Conservation (phyloP, 2,888 invertebrate genomes). For the Adelphocoris suturalis region DNA sequence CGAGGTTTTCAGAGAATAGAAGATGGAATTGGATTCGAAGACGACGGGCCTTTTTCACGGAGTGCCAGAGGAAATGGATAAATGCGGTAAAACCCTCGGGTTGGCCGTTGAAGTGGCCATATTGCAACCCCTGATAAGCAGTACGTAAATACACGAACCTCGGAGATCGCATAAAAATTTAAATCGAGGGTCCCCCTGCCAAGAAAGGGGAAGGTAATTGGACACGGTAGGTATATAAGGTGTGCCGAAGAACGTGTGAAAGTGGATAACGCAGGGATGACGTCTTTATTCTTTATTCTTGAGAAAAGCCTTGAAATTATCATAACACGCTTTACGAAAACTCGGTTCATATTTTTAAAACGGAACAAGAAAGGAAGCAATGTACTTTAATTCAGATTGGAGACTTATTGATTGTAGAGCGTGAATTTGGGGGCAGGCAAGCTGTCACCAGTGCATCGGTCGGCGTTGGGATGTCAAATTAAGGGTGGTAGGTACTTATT, state of each 20-base stretch:
- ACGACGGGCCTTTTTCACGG: neutral
- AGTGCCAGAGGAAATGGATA: neutral
- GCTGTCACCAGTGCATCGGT: no score
- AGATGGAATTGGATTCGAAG: neutral
- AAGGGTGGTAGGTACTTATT: no score
- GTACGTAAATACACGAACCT: neutral
- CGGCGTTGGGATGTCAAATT: no score
- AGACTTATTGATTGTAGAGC: no score
- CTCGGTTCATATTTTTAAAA: neutral
- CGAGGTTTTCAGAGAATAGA: neutral
- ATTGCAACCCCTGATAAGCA: neutral
- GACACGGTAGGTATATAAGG: neutral
- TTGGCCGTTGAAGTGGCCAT: neutral
- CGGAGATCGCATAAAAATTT: slow-evolving; percentile 8
- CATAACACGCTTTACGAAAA: neutral
- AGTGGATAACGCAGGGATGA: slow-evolving; percentile 10
- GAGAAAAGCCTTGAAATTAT: neutral
- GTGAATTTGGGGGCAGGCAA: no score
- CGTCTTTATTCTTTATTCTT: neutral
- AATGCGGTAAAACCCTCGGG: neutral
- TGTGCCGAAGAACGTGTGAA: slow-evolving; percentile 7
- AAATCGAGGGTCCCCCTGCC: neutral
- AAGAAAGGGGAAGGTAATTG: neutral
- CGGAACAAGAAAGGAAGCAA: no score
- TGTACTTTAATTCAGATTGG: no score